Conservation (phyloP, 2,797 vertebrate species). For the Borostomias antarcticus region DNA sequence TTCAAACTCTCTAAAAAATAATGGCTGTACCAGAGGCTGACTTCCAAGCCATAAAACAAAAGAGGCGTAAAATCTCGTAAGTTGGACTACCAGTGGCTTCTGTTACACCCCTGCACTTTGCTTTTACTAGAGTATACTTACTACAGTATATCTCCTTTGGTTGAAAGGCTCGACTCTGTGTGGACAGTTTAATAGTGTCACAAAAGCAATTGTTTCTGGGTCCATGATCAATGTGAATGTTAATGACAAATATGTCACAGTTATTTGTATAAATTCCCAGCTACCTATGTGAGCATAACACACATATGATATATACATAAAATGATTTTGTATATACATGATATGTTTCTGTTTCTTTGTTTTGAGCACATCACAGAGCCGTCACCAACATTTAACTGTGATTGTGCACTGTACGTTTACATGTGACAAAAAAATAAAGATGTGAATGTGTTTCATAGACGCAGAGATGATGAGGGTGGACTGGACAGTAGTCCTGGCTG, state of each 20-base stretch:
- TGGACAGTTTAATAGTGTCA: neutral
- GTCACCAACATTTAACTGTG: too few relatives aligned
- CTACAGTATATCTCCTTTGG: too few relatives aligned
- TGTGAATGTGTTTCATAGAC: too few relatives aligned
- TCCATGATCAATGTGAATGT: neutral
- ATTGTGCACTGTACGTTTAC: too few relatives aligned
- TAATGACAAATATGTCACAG: neutral
- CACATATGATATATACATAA: too few relatives aligned
- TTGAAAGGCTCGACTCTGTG: neutral
- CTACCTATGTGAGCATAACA: too few relatives aligned
- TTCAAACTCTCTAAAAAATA: conserved; percentile 1
- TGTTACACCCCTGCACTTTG: conserved; percentile 8
- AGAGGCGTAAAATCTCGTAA: conserved; percentile 7
- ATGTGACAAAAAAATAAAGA: too few relatives aligned
- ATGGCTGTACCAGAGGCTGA: conserved; percentile 6
- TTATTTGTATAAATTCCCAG: too few relatives aligned
- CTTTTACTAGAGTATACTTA: neutral
- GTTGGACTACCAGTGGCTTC: conserved; percentile 7
- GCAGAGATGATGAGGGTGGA: too few relatives aligned
- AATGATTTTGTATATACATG: too few relatives aligned
- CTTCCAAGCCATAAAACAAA: conserved; percentile 8
- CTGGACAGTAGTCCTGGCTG: conserved; percentile 11
- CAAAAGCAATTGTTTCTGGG: conserved; percentile 10
- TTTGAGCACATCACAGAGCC: too few relatives aligned
- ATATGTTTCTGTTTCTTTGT: too few relatives aligned